Evolutionary conservation across 2,888 invertebrate species (phyloP).

Genomic region (Alviniconcha strummeri): DNA sequence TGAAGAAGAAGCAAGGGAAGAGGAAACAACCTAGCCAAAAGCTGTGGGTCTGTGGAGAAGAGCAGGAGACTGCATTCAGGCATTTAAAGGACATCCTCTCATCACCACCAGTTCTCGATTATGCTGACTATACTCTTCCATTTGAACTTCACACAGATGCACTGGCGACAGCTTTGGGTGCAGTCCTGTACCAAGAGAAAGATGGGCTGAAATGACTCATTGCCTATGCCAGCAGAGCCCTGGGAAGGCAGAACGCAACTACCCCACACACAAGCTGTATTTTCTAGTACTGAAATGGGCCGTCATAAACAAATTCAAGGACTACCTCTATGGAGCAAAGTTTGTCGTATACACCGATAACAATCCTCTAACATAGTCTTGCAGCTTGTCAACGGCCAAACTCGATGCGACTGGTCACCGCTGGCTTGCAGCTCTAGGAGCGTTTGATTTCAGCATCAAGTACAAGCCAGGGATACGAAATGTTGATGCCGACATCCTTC

Average conservation of each 20-base stretch:
- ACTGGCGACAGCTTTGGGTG: slow-evolving; percentile 36
- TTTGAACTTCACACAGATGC: slow-evolving; percentile 46
- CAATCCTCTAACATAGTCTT: slow-evolving; percentile 32
- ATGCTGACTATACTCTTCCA: slow-evolving; percentile 28
- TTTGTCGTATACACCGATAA: slow-evolving; percentile 7
- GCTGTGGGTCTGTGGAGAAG: slow-evolving; percentile 24
- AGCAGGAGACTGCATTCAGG: slow-evolving; percentile 18
- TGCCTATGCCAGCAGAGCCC: slow-evolving; percentile 39
- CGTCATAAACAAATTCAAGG: slow-evolving; percentile 38
- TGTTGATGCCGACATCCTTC: too few species aligned
- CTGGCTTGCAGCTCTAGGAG: too few species aligned
- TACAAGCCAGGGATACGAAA: too few species aligned
- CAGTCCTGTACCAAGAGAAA: slow-evolving; percentile 39
- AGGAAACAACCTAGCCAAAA: neutral
- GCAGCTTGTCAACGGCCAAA: too few species aligned
- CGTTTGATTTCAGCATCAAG: too few species aligned
- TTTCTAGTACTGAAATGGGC: slow-evolving; percentile 44
- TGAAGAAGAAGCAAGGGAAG: neutral
- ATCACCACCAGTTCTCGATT: slow-evolving; percentile 23
- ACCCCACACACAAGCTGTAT: slow-evolving; percentile 41
- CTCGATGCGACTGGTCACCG: too few species aligned
- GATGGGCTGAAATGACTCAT: slow-evolving; percentile 34
- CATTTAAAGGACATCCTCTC: slow-evolving; percentile 5
- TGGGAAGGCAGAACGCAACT: slow-evolving; percentile 38
- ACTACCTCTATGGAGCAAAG: slow-evolving; percentile 14